phyloP scores from a whole-genome alignment of 1,140 invertebrate genomes.

The Conopomorpha cramerella region DNA sequence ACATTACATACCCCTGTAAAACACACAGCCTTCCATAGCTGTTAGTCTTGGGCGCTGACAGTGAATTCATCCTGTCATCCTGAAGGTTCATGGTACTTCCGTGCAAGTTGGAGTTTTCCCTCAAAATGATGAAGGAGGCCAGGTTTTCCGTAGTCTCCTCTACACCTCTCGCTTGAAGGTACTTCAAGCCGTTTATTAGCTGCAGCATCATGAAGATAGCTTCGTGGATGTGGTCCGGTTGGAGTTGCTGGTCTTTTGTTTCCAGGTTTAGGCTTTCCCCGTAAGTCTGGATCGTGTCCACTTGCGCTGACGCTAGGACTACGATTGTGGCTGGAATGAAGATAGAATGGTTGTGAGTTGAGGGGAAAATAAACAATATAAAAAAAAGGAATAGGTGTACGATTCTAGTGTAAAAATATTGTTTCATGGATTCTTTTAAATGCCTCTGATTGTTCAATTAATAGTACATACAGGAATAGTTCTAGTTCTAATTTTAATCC shows the following conservation, averaged over 20 bases:
- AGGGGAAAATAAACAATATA: too few species aligned
- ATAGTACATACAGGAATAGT: too few species aligned
- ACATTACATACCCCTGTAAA: constrained; percentile 69
- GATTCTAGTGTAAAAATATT: too few species aligned
- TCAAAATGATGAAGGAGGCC: constrained; percentile 67
- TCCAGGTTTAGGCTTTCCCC: constrained; percentile 60
- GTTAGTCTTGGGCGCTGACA: constrained; percentile 55
- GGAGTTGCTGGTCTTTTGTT: constrained; percentile 50
- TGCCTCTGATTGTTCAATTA: too few species aligned
- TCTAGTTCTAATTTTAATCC: too few species aligned
- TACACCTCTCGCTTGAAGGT: constrained; percentile 80
- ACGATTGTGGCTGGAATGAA: constrained; percentile 73
- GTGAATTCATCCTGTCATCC: constrained; percentile 43
- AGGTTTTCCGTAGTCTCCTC: constrained; percentile 74
- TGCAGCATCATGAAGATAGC: constrained; percentile 76
- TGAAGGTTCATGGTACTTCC: constrained; percentile 55
- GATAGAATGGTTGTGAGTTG: too few species aligned
- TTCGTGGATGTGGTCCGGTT: constrained; percentile 46
- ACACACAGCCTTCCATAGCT: constrained; percentile 69
- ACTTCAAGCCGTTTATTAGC: constrained; percentile 78
- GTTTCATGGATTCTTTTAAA: too few species aligned
- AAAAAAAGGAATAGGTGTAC: too few species aligned
- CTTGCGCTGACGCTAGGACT: constrained; percentile 69
- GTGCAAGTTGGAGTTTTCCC: constrained; percentile 36
- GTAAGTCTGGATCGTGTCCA: constrained; percentile 71